Evolutionary conservation across 1,140 invertebrate genomes (phyloP), one percentile per base, ranked within the genome.

Genomic region (Cyphomyrmex costatus): DNA sequence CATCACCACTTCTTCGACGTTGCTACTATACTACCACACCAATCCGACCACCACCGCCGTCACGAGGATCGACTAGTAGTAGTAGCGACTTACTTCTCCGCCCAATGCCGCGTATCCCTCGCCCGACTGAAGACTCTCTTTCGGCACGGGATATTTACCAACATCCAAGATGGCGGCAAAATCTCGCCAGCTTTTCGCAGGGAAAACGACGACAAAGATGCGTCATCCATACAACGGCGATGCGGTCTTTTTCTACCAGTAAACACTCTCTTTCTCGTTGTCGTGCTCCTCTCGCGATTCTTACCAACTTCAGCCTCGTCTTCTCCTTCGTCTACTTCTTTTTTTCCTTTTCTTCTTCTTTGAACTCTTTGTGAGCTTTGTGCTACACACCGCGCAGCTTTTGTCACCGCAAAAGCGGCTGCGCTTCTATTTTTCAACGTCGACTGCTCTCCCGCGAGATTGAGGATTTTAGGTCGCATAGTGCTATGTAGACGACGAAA

Each of bases 151-250:
- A 94, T 94, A 94, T 94, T 94, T 94, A 95, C 94, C 92, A 95
- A 95, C 94, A 94, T 94, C 92, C 94, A 95, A 94, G 93, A 95
- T 94, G 94, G 94, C 94, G 91, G 91, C 90, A 93, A 94, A 95
- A 94, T 94, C 94, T 93, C 91, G 86, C 90, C 90, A 91, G 91
- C 93, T 92, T 91, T 92, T 83, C 73, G 82, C 73, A 66, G 61
- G 85, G 63, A 92, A 49, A 70, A 77, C 33, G 58, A 30, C 7
- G 76, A 78, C 65, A 51, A 46, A 7, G 79, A 82, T 93, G 92
- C 93, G 91, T 94, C 91, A 92, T 92, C 91, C 85, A 49, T 65
- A 66, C 63, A 82, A 74, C 51, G 46, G 77, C 42, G 21, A 19
- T 46, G 58, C 87, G 60, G 42, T 88, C 74, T 73, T 78, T 88